A percentile compares a stretch with the other conserved stretches of the same genome.
These are phyloP conservation scores for Uria lomvia DNA, from an alignment of 2,113 vertebrate species.

Conservation along the genomic window DNA sequence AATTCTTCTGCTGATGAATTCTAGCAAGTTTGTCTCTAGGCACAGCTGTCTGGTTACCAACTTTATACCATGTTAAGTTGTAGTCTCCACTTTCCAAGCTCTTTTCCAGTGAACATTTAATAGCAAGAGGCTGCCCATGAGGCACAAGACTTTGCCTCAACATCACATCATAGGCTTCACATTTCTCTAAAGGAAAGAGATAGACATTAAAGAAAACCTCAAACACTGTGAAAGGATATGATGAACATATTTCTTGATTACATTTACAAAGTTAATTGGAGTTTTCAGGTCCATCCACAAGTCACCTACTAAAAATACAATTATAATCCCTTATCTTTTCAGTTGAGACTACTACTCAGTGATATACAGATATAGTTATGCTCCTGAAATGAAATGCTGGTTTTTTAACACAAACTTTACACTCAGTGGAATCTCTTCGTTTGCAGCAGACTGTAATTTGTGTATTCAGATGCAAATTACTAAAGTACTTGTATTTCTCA, in stretches of 20 bases:
- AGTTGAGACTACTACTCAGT: neutral
- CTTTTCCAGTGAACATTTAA: slow-evolving; percentile 39
- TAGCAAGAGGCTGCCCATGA: slow-evolving; percentile 43
- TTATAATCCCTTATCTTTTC: neutral
- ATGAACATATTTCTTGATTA: neutral
- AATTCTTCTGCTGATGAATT: slow-evolving; percentile 64
- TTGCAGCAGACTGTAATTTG: neutral
- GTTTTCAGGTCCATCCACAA: neutral
- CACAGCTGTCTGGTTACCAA: slow-evolving; percentile 59
- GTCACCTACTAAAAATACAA: neutral
- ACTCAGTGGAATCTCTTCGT: neutral
- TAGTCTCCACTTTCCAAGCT: slow-evolving; percentile 11
- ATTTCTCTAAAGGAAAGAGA: slow-evolving; percentile 40
- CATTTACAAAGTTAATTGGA: neutral
- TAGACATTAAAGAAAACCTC: neutral
- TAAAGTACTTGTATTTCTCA: neutral
- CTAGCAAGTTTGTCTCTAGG: slow-evolving; percentile 45
- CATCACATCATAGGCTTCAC: slow-evolving; percentile 32
- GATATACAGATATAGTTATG: neutral
- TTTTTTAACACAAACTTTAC: neutral
- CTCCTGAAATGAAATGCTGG: neutral
- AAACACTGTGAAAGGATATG: neutral
- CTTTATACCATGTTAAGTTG: slow-evolving; percentile 80
- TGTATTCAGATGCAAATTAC: neutral
- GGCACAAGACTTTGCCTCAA: slow-evolving; percentile 34